phyloP scores from a whole-genome alignment of 2,888 invertebrate species.

The Entomobrya proxima region DNA sequence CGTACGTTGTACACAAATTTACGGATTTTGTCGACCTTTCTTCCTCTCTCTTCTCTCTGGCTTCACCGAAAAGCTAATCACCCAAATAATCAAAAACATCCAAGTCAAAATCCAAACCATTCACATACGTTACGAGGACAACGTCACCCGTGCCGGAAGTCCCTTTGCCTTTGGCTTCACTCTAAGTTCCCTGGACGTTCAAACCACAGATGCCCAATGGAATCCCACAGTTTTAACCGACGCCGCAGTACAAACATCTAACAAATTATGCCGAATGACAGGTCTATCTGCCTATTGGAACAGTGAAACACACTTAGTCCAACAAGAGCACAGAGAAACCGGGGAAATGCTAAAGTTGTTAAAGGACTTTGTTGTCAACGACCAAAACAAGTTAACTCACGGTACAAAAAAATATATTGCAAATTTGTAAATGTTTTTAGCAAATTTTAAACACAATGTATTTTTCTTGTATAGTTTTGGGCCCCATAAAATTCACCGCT shows the following conservation, averaged over 20 bases:
- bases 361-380: constrained; percentile 84
- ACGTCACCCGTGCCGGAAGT: constrained; percentile 84
- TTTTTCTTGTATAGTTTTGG: constrained; percentile 89
- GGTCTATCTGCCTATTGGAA: constrained; percentile 94
- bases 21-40: too few species aligned
- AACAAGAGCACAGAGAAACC: constrained; percentile 77
- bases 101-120: constrained; percentile 92
- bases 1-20: too few species aligned
- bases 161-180: constrained; percentile 94
- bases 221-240: constrained; percentile 85
- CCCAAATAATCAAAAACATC: constrained; percentile 94
- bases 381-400: constrained; percentile 77
- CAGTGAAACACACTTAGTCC: constrained; percentile 81
- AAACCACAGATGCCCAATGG: constrained; percentile 96
- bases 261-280: constrained; percentile 87
- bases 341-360: constrained; percentile 80
- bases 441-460: constrained; percentile 76
- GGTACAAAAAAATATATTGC: constrained; percentile 59
- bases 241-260: constrained; percentile 81
- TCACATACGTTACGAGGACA: constrained; percentile 94
- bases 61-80: constrained; percentile 90
- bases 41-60: too few species aligned
- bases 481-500: constrained; percentile 93
- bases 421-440: too few species aligned
- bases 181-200: constrained; percentile 88